Conservation (phyloP, 2,797 vertebrate genomes). For the Sebastes matsubarae region DNA sequence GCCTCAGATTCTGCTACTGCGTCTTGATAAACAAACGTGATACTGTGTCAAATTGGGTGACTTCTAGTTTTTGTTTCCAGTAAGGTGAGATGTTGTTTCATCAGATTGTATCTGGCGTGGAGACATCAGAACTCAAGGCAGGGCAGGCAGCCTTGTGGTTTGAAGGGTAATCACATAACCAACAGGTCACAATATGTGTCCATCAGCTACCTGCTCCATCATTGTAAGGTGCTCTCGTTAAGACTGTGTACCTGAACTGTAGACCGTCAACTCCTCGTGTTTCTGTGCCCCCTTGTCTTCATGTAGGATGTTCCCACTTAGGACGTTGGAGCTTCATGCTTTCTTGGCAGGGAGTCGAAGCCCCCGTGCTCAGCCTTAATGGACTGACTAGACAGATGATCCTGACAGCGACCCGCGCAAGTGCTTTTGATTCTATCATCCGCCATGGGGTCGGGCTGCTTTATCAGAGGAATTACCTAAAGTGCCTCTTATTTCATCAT, state of each 20-base stretch:
- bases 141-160: background rate
- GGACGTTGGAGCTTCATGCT: constrained; percentile 25
- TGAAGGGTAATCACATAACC: background rate
- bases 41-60: background rate
- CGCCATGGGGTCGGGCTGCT: constrained; percentile 86
- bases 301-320: constrained; percentile 32
- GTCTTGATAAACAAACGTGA: constrained; percentile 12
- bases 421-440: constrained; percentile 93
- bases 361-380: constrained; percentile 68
- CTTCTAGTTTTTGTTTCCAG: background rate
- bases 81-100: background rate
- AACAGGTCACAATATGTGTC: background rate
- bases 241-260: background rate
- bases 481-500: constrained; percentile 98
- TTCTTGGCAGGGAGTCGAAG: constrained; percentile 61
- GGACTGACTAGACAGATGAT: constrained; percentile 90
- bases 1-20: background rate
- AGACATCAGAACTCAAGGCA: background rate
- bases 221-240: background rate
- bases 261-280: background rate
- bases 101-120: background rate
- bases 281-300: background rate
- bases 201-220: background rate
- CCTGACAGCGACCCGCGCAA: constrained; percentile 86
- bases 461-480: constrained; percentile 96